Conservation (phyloP, 2,888 invertebrate genomes). For the Athalia circularis region DNA sequence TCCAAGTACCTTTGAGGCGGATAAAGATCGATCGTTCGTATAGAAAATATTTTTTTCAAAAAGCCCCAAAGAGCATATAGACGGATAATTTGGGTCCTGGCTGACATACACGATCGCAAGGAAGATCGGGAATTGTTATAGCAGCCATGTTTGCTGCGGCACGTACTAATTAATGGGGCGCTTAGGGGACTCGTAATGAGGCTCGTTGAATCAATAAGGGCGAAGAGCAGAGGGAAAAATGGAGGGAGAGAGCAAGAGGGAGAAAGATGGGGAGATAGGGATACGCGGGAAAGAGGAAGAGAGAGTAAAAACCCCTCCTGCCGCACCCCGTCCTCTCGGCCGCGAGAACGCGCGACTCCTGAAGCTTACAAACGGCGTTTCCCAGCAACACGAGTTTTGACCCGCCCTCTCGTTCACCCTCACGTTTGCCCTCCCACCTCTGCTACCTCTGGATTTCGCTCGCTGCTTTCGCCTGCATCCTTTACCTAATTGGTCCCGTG, state of each 20-base stretch:
- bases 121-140: slow-evolving; percentile 33
- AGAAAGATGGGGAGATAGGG: not conserved
- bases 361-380: slow-evolving; percentile 62
- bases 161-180: slow-evolving; percentile 62
- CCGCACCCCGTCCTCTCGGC: slow-evolving; percentile 45
- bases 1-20: too few relatives aligned
- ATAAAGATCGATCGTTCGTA: too few relatives aligned
- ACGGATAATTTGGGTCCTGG: not conserved
- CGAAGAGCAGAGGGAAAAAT: slow-evolving; percentile 20
- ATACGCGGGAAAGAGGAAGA: not conserved
- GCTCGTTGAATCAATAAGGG: slow-evolving; percentile 64
- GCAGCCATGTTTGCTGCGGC: slow-evolving; percentile 52
- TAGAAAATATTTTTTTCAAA: too few relatives aligned
- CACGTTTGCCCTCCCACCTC: slow-evolving; percentile 39
- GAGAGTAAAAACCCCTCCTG: not conserved
- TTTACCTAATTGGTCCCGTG: slow-evolving; percentile 34
- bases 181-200: slow-evolving; percentile 61
- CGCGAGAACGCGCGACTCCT: slow-evolving; percentile 58
- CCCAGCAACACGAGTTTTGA: slow-evolving; percentile 66
- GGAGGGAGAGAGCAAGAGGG: not conserved
- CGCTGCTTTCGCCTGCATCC: slow-evolving; percentile 35
- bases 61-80: not conserved
- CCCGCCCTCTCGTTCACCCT: slow-evolving; percentile 59
- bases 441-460: not conserved
- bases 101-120: not conserved